These are phyloP conservation scores for Sprattus sprattus DNA, from an alignment of 2,113 vertebrate species.

Conservation along the genomic window DNA sequence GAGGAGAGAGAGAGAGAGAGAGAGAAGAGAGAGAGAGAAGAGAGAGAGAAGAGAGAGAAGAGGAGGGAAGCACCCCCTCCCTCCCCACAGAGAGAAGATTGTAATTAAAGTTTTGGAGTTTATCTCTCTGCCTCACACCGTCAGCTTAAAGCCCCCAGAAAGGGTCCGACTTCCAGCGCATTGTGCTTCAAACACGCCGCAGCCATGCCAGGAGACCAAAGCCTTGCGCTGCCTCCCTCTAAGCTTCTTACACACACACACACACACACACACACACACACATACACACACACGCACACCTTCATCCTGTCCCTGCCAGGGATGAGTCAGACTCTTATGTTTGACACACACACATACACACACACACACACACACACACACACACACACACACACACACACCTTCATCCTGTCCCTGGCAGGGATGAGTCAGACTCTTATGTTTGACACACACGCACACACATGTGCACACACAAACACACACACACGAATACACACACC, in stretches of 20 bases:
- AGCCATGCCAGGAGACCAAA: slow-evolving; percentile 55
- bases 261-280: slow-evolving; percentile 18
- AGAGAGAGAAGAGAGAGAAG: neutral
- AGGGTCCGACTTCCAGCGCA: slow-evolving; percentile 62
- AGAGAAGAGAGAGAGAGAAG: neutral
- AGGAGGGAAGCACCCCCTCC: slow-evolving; percentile 29
- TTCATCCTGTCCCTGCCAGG: neutral
- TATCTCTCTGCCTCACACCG: slow-evolving; percentile 86
- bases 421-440: neutral
- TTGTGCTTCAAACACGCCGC: slow-evolving; percentile 56
- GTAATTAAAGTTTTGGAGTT: slow-evolving; percentile 76
- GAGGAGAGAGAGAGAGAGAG: neutral
- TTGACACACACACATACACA: slow-evolving; percentile 3
- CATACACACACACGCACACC: neutral
- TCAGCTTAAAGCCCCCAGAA: slow-evolving; percentile 78
- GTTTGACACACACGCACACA: slow-evolving; percentile 3
- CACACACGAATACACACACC: neutral
- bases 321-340: neutral
- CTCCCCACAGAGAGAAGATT: slow-evolving; percentile 67
- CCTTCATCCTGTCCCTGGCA: neutral
- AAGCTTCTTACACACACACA: slow-evolving; percentile 61
- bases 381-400: neutral
- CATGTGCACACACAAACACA: neutral
- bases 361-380: neutral
- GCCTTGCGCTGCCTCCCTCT: slow-evolving; percentile 55